A percentile compares a stretch with the other conserved stretches of the same genome.
Evolutionary conservation across 64 coral and sea anemone genomes (phyloP).

Genomic region (Hydrozoanthus tunicans): DNA sequence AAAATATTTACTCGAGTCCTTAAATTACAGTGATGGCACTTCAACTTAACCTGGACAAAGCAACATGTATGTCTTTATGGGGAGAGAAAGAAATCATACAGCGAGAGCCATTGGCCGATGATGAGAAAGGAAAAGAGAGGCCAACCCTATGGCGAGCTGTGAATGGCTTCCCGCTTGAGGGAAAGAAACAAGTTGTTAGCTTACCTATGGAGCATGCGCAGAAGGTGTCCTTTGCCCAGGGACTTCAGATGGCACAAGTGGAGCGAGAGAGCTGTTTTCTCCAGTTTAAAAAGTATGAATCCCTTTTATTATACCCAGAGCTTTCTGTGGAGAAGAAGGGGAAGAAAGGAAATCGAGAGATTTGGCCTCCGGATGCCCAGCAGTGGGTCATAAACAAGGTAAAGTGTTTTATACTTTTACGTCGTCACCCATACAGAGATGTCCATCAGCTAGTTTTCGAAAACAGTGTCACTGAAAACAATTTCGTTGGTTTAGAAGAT

Average conservation of each 20-base stretch:
- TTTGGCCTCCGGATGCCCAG: slow-evolving; percentile 88
- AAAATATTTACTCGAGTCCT: too few relatives aligned
- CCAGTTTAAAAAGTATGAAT: slow-evolving; percentile 76
- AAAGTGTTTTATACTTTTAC: neutral
- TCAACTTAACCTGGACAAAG: slow-evolving; percentile 85
- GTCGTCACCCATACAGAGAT: neutral
- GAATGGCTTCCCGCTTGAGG: slow-evolving; percentile 69
- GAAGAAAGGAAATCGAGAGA: slow-evolving; percentile 60
- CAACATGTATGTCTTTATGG: slow-evolving; percentile 91
- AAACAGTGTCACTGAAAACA: neutral
- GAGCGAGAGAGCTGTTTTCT: slow-evolving; percentile 76
- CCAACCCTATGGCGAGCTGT: slow-evolving; percentile 79
- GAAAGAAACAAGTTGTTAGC: slow-evolving; percentile 72
- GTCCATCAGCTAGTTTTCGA: neutral
- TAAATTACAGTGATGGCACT: slow-evolving; percentile 74
- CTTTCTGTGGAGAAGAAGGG: slow-evolving; percentile 72
- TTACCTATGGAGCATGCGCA: slow-evolving; percentile 64
- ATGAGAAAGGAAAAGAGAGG: slow-evolving; percentile 85
- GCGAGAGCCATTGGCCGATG: slow-evolving; percentile 67
- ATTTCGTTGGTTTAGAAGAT: too few relatives aligned
- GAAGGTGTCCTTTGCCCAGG: slow-evolving; percentile 66
- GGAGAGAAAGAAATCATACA: slow-evolving; percentile 91
- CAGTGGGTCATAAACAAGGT: slow-evolving; percentile 94
- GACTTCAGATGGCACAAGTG: slow-evolving; percentile 74
- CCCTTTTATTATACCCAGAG: slow-evolving; percentile 86